These are phyloP conservation scores for Cichladusa arquata DNA, from an alignment of 2,113 vertebrate genomes.

Conservation along the genomic window DNA sequence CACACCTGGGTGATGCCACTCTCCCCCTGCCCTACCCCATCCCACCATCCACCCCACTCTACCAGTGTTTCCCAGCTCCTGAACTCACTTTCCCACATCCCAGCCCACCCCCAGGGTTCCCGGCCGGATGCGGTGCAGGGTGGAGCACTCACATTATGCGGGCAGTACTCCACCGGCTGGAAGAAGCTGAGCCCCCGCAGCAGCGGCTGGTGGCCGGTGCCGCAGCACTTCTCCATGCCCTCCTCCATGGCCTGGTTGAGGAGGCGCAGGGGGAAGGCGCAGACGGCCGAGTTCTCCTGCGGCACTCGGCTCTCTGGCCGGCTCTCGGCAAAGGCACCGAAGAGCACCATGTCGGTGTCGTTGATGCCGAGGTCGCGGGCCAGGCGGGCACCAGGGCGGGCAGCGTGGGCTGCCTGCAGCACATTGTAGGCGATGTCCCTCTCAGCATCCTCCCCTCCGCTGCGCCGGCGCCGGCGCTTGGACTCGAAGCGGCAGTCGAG, in stretches of 20 bases:
- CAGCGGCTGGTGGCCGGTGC: conserved; percentile 56
- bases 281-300: conserved; percentile 79
- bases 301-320: conserved; percentile 35
- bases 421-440: conserved; percentile 79
- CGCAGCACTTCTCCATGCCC: conserved; percentile 85
- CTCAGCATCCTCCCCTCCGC: not conserved
- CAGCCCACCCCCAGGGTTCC: not conserved
- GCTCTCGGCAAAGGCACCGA: conserved; percentile 82
- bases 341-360: conserved; percentile 80
- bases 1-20: not conserved
- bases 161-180: conserved; percentile 84
- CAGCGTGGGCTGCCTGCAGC: conserved; percentile 85
- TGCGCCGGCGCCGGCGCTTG: conserved; percentile 78
- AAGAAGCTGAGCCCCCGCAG: conserved; percentile 86
- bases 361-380: conserved; percentile 80
- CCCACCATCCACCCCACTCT: accelerated
- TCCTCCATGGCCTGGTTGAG: conserved; percentile 81
- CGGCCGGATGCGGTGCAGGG: accelerated
- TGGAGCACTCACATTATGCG: conserved; percentile 81
- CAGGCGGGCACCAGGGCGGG: conserved; percentile 78
- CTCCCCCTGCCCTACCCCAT: not conserved
- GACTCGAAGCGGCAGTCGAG: conserved; percentile 87
- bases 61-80: not conserved
- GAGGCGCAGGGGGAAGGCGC: conserved; percentile 84
- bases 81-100: not conserved